phyloP scores from a whole-genome alignment of 2,797 vertebrate genomes.

The Cottoperca gobio region DNA sequence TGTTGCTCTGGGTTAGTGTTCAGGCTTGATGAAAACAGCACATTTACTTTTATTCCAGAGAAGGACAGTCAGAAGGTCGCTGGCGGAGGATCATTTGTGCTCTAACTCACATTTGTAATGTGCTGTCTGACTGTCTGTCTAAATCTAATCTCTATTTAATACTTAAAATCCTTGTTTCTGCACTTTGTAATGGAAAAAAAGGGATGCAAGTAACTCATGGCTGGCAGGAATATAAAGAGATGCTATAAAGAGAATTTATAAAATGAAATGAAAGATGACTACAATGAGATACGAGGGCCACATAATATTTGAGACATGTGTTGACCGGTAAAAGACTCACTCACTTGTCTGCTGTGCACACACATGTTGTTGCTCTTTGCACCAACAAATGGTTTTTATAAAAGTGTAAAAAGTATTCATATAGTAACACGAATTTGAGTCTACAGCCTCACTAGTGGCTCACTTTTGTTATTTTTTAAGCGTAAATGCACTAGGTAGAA shows the following conservation, averaged over 20 bases:
- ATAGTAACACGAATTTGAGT: too few species aligned
- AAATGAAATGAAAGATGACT: not conserved
- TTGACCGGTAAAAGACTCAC: too few species aligned
- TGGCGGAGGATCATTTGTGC: not conserved
- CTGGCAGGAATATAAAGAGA: not conserved
- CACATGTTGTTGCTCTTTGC: too few species aligned
- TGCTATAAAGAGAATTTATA: too few species aligned
- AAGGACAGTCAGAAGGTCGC: not conserved
- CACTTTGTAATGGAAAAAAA: not conserved
- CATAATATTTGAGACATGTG: not conserved
- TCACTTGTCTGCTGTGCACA: too few species aligned
- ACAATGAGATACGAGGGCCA: not conserved
- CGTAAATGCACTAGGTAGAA: too few species aligned
- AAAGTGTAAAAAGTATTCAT: too few species aligned
- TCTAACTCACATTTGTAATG: not conserved
- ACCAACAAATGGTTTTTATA: too few species aligned
- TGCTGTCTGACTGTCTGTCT: not conserved
- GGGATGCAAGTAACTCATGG: not conserved
- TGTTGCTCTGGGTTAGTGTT: not conserved
- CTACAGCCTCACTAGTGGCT: too few species aligned
- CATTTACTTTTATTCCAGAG: not conserved
- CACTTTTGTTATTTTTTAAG: too few species aligned
- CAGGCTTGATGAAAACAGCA: constrained; percentile 3
- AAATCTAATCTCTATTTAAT: not conserved
- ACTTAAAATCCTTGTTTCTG: not conserved